Percentiles rank a stretch among this genome's conserved stretches.
phyloP scores from a whole-genome alignment of 1,140 invertebrate genomes.

The Bombus superbus region DNA sequence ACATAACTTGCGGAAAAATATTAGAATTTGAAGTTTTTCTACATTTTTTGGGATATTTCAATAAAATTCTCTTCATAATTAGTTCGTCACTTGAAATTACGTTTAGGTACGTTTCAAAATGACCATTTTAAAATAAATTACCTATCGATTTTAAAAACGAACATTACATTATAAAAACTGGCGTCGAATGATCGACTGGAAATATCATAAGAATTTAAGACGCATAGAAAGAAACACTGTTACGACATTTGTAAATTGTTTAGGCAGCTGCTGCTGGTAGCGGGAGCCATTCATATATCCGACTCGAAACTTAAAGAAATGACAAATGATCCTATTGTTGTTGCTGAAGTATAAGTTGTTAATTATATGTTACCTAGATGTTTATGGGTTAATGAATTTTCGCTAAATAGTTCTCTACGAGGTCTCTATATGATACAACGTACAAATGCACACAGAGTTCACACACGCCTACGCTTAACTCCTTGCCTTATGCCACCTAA shows the following conservation, averaged over 20 bases:
- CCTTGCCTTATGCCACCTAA: background rate
- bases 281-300: slow-evolving; percentile 33
- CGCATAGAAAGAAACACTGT: background rate
- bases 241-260: slow-evolving; percentile 45
- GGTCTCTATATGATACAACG: slow-evolving; percentile 39
- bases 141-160: background rate
- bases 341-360: slow-evolving; percentile 77
- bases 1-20: no score
- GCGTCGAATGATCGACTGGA: background rate
- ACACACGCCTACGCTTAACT: slow-evolving; percentile 11
- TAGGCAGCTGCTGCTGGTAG: slow-evolving; percentile 47
- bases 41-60: no score
- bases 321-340: slow-evolving; percentile 71
- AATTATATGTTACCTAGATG: slow-evolving; percentile 69
- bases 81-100: no score
- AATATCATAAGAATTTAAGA: background rate
- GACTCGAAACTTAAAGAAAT: slow-evolving; percentile 23
- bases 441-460: slow-evolving; percentile 27
- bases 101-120: no score
- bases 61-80: no score
- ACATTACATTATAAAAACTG: background rate
- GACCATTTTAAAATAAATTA: no score
- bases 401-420: slow-evolving; percentile 64
- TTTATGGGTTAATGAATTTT: slow-evolving; percentile 64
- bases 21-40: no score